Percentiles rank a stretch among this genome's conserved stretches.
These are phyloP conservation scores for Micronycteris hirsuta DNA, from an alignment of 2,113 vertebrate species.

Conservation along the genomic window DNA sequence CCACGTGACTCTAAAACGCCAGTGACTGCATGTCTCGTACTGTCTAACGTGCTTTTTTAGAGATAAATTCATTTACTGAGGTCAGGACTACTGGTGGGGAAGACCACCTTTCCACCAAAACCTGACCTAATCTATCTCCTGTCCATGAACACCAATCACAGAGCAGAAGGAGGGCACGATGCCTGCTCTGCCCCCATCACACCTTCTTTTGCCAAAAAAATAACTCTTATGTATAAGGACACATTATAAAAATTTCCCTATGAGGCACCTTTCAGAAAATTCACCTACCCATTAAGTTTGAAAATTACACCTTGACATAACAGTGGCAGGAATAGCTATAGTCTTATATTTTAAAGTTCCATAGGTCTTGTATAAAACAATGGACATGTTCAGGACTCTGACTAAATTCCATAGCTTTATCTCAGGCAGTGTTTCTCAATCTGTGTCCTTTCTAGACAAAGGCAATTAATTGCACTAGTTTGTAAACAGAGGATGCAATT, in stretches of 20 bases:
- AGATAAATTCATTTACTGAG: too few species aligned
- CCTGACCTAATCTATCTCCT: not conserved
- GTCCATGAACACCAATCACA: fast-evolving
- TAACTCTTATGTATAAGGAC: too few species aligned
- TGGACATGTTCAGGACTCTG: not conserved
- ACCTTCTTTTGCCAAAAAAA: not conserved
- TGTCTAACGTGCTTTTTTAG: fast-evolving
- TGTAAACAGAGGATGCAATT: not conserved
- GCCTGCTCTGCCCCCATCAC: fast-evolving
- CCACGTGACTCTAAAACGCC: not conserved
- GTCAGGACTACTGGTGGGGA: too few species aligned
- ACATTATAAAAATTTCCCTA: not conserved
- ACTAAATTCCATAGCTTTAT: not conserved
- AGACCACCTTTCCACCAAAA: not conserved
- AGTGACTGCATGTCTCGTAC: fast-evolving
- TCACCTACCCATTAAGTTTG: not conserved
- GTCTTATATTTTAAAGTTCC: not conserved
- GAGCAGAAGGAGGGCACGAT: fast-evolving
- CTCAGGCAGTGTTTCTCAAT: not conserved
- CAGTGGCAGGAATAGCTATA: not conserved
- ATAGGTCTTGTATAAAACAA: not conserved
- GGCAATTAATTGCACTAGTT: not conserved
- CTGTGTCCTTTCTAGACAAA: not conserved
- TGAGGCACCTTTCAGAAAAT: not conserved
- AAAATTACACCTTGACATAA: not conserved